Evolutionary conservation across 2,888 invertebrate species (phyloP).

Genomic region (Xanthia togata): DNA sequence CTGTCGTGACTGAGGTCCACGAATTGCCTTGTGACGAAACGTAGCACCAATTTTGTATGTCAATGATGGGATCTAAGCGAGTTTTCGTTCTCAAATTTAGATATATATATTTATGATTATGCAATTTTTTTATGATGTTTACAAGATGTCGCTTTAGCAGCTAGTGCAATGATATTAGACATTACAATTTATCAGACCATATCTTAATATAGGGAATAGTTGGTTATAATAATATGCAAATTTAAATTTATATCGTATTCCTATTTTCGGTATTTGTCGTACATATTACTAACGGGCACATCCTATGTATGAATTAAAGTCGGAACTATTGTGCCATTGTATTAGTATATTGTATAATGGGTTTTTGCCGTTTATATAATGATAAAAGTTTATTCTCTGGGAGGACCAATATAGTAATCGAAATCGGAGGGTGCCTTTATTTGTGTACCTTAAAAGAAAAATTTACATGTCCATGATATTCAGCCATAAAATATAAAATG

Average conservation of each 20-base stretch:
- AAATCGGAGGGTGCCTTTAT: slow-evolving; percentile 83
- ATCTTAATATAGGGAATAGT: slow-evolving; percentile 63
- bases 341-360: slow-evolving; percentile 66
- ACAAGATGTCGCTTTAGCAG: slow-evolving; percentile 85
- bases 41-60: slow-evolving; percentile 82
- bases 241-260: slow-evolving; percentile 65
- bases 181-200: slow-evolving; percentile 71
- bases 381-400: slow-evolving; percentile 76
- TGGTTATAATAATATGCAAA: slow-evolving; percentile 61
- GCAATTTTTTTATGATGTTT: slow-evolving; percentile 78
- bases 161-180: slow-evolving; percentile 82
- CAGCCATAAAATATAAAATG: slow-evolving; percentile 52
- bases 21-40: slow-evolving; percentile 74
- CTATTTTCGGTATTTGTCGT: slow-evolving; percentile 71
- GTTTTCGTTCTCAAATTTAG: slow-evolving; percentile 72
- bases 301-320: slow-evolving; percentile 68
- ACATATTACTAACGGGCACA: slow-evolving; percentile 69
- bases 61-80: slow-evolving; percentile 77
- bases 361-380: slow-evolving; percentile 71
- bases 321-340: slow-evolving; percentile 74
- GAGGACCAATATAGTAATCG: slow-evolving; percentile 83
- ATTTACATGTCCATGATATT: slow-evolving; percentile 73
- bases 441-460: slow-evolving; percentile 78
- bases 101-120: slow-evolving; percentile 80
- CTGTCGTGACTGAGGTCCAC: slow-evolving; percentile 70